Percentiles rank a stretch among this genome's conserved stretches.
Conservation (phyloP, 2,888 invertebrate species). For the Polyommatus icarus region DNA sequence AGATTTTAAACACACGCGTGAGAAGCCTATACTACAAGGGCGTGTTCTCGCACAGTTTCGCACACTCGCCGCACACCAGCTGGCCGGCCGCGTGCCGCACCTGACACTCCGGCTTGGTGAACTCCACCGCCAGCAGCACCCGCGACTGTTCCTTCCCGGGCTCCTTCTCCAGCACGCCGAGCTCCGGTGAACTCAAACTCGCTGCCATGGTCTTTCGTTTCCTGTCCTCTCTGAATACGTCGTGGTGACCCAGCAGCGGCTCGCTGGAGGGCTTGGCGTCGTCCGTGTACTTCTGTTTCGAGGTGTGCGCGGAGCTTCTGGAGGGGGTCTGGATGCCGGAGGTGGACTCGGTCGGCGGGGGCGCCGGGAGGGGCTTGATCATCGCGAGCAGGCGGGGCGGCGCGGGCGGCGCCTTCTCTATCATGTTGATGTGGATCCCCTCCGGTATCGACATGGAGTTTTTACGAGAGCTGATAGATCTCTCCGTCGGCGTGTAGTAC, state of each 20-base stretch:
- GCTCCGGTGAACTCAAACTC: slow-evolving; percentile 74
- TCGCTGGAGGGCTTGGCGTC: slow-evolving; percentile 65
- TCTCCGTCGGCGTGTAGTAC: slow-evolving; percentile 91
- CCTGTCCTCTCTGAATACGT: slow-evolving; percentile 44
- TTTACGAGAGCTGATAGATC: slow-evolving; percentile 77
- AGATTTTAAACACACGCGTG: slow-evolving; percentile 75
- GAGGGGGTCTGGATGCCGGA: slow-evolving; percentile 48
- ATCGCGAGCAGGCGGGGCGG: slow-evolving; percentile 62
- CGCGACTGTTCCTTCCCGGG: slow-evolving; percentile 49
- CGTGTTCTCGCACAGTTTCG: slow-evolving; percentile 52
- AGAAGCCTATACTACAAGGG: slow-evolving; percentile 74
- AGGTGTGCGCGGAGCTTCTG: slow-evolving; percentile 21
- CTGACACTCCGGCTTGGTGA: slow-evolving; percentile 52
- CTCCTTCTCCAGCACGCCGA: slow-evolving; percentile 49
- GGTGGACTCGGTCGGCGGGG: slow-evolving; percentile 49
- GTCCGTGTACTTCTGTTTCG: slow-evolving; percentile 44
- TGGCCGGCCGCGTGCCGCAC: slow-evolving; percentile 51
- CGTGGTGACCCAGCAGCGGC: slow-evolving; percentile 62
- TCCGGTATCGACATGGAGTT: slow-evolving; percentile 70
- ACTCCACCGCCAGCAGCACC: slow-evolving; percentile 70
- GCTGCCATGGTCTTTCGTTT: slow-evolving; percentile 51
- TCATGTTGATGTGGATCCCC: slow-evolving; percentile 83
- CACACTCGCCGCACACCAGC: slow-evolving; percentile 56
- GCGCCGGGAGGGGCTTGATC: slow-evolving; percentile 55
- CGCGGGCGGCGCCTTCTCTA: slow-evolving; percentile 62